Base-by-base conservation (phyloP, 1,140 invertebrate genomes). In the Ganaspis sp. region DNA sequence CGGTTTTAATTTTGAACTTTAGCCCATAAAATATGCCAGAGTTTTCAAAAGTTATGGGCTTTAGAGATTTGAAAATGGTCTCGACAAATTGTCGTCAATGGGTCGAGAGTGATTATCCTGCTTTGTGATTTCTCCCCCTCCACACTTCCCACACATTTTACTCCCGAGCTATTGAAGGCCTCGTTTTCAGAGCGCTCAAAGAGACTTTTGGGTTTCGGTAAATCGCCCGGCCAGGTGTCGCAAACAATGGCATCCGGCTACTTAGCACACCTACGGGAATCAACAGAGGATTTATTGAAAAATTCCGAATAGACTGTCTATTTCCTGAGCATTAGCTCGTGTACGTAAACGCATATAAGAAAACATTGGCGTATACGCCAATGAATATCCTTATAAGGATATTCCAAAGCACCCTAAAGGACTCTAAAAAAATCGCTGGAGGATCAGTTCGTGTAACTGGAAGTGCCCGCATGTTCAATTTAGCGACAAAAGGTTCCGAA, bases 231-330 rank as follows among this genome's bases (percentile, higher is more conserved):
- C 77, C 76, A 73, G 77, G 72, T 74, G 77, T 74, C 70, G 64
- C 72, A 71, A 26, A 73, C 58, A 73, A 76, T 76, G 75, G 70
- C 70, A 72, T 76, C 45, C 75, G 58, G 70, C 75, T 71, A 76
- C 70, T 76, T 76, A 72, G 70, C 70, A 71, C 70, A 64, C 72
- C 64, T 71, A 76, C 45, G 49, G 75, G 70, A 72, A 45, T 29
- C n/a, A n/a, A n/a, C 58, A 4, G 9, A 34, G 21, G 23, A 1
- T 11, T 64, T 64, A 58, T 23, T 29, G 58, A 64, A 64, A 64
- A 64, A 64, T 64, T 26, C 23, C 9, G 58, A 26, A 64, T 64
- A 64, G 23, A 26, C 58, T 64, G 29, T 64, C 58, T 12, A 64
- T 64, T 64, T 64, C 58, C 58, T 23, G 23, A 76, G 53, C 17